These are phyloP conservation scores for Dryadula phaetusa DNA, from an alignment of 2,888 invertebrate species.

Conservation along the genomic window DNA sequence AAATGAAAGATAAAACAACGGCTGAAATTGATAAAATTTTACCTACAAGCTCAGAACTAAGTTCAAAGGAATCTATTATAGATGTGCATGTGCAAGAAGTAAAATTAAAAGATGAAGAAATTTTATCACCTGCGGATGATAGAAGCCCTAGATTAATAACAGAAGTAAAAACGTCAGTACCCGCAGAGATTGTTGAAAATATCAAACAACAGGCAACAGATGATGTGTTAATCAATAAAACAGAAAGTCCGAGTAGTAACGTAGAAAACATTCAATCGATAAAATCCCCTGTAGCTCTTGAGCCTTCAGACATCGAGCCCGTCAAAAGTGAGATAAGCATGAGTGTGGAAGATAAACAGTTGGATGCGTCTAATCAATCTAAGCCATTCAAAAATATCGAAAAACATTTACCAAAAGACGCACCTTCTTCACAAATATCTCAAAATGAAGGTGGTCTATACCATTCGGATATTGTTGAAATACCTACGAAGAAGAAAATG, in stretches of 20 bases:
- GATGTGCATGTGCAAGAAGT: neutral
- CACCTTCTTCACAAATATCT: slow-evolving; percentile 22
- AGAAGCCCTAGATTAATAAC: neutral
- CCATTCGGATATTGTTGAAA: slow-evolving; percentile 27
- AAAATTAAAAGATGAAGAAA: slow-evolving; percentile 1
- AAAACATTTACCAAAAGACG: slow-evolving; percentile 41
- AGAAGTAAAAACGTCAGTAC: neutral
- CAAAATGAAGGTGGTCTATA: neutral
- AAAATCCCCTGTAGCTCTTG: slow-evolving; percentile 47
- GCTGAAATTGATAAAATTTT: neutral
- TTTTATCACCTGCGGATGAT: neutral
- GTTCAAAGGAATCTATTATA: neutral
- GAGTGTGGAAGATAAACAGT: slow-evolving; percentile 49
- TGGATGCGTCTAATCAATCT: slow-evolving; percentile 60
- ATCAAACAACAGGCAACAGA: neutral
- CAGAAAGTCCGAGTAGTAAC: neutral
- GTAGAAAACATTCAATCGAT: neutral
- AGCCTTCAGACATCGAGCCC: slow-evolving; percentile 58
- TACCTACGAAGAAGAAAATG: slow-evolving; percentile 49
- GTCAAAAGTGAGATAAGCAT: slow-evolving; percentile 58
- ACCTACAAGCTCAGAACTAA: neutral
- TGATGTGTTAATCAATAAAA: neutral
- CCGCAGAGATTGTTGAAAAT: neutral
- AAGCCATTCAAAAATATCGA: neutral
- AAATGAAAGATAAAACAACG: neutral